Evolutionary conservation across 2,797 vertebrate genomes (phyloP), one percentile per base, ranked within the genome.

Genomic region (Siniperca undulata): DNA sequence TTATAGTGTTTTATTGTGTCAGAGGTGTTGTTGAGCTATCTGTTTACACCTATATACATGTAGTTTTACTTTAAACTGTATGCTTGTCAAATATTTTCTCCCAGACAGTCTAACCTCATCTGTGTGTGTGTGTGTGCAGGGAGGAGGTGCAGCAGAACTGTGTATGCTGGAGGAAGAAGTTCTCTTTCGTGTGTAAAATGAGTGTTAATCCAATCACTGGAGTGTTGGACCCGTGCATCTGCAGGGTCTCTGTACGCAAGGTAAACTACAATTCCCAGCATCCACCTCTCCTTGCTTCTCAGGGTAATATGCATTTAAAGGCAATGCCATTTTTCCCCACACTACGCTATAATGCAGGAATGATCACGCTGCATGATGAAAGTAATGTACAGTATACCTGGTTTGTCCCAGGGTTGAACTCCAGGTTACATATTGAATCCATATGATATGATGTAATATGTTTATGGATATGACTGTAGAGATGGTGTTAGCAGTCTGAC

Each of bases 91-190:
- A 70, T 22, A 50, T 73, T 19, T 73, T 53, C 27, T 44, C n/a
- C 11, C 20, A 59, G 1, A 74, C 10, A 53, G 10, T 60, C 17
- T 48, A 46, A 48, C 13, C 11, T 59, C 60, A n/a, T 67, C 3
- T 81, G 77, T 77, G 9, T 58, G 36, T 84, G 53, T 85, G 34
- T 79, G 24, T 70, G 40, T 0, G 10, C 71, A 99, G 97, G 91
- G 97, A 98, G 91, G 98, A 99, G 92, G 97, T 99, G 66, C 97
- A 97, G 94, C 97, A 99, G 91, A 99, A 99, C 92, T 97, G 97
- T 1, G 98, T 99, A 42, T 96, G 96, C 82, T 99, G 98, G 98
- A 95, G 92, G 86, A 99, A 97, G 94, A 98, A 96, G 90, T 98
- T 98, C 88, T 97, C 95, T 48, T 99, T 99, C 34, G 95, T 98